phyloP scores from a whole-genome alignment of 64 coral and sea anemone genomes.

The Pocillopora verrucosa region DNA sequence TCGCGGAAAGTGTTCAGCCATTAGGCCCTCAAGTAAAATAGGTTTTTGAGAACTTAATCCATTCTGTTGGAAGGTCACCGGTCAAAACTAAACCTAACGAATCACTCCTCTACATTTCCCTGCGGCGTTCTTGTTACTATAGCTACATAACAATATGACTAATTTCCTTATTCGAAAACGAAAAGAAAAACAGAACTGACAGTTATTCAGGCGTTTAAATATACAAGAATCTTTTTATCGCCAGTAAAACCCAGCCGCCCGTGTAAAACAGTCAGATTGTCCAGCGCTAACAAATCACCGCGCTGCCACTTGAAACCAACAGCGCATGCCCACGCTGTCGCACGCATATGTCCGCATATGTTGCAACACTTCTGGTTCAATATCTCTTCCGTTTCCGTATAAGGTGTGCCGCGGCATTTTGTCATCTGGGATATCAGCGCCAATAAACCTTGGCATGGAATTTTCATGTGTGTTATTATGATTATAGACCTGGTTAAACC shows the following conservation, averaged over 20 bases:
- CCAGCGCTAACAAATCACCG: constrained; percentile 40
- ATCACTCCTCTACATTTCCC: too few species aligned
- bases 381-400: constrained; percentile 53
- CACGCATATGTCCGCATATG: constrained; percentile 57
- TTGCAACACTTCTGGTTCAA: constrained; percentile 53
- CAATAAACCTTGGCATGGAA: constrained; percentile 9
- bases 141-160: too few species aligned
- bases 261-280: constrained; percentile 38
- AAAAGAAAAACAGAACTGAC: not conserved
- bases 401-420: not conserved
- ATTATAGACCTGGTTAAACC: constrained; percentile 31
- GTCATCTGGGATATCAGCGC: constrained; percentile 23
- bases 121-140: too few species aligned
- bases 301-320: constrained; percentile 49
- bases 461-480: not conserved
- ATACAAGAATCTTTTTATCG: constrained; percentile 46
- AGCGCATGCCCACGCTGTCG: constrained; percentile 28
- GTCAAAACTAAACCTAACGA: too few species aligned
- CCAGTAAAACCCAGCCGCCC: constrained; percentile 35
- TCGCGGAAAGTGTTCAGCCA: too few species aligned
- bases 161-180: too few species aligned
- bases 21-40: too few species aligned
- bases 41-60: too few species aligned
- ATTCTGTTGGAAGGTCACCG: too few species aligned
- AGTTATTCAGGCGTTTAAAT: not conserved